Evolutionary conservation across 2,888 invertebrate species (phyloP).

Genomic region (Baccha elongata): DNA sequence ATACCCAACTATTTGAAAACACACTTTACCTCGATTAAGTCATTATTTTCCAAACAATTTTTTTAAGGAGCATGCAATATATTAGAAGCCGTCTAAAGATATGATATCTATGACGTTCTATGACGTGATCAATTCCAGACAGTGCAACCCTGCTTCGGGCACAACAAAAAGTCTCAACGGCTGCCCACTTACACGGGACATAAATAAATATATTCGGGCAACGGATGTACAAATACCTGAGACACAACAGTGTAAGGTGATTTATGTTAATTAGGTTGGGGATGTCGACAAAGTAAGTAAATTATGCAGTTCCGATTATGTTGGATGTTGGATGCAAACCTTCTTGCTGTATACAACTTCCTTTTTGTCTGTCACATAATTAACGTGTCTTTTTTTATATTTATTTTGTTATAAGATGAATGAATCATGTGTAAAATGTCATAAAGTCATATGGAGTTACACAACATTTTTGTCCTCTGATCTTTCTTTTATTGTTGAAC

Average conservation of each 20-base stretch:
- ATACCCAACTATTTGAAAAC: no score
- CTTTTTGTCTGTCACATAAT: constrained; percentile 67
- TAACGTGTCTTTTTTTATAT: constrained; percentile 36
- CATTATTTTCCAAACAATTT: constrained; percentile 22
- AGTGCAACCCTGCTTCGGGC: neutral
- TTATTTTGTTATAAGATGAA: constrained; percentile 8
- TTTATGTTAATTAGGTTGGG: constrained; percentile 71
- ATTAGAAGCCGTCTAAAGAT: constrained; percentile 54
- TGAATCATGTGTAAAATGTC: constrained; percentile 38
- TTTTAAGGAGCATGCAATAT: constrained; percentile 12
- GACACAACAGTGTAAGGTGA: constrained; percentile 53
- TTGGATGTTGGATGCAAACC: constrained; percentile 48
- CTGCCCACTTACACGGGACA: constrained; percentile 31
- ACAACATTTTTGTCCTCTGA: constrained; percentile 14
- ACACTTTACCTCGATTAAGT: no score
- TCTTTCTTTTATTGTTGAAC: constrained; percentile 24
- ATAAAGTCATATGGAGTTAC: constrained; percentile 16
- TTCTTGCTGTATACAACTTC: constrained; percentile 51
- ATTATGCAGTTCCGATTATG: constrained; percentile 63
- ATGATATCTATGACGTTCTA: constrained; percentile 3
- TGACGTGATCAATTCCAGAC: constrained; percentile 49
- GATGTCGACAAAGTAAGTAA: constrained; percentile 63
- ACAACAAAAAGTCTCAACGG: neutral
- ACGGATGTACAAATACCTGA: constrained; percentile 54
- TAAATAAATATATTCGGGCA: constrained; percentile 67